Evolutionary conservation across 2,888 invertebrate species (phyloP).

Genomic region (Melanophora roralis): DNA sequence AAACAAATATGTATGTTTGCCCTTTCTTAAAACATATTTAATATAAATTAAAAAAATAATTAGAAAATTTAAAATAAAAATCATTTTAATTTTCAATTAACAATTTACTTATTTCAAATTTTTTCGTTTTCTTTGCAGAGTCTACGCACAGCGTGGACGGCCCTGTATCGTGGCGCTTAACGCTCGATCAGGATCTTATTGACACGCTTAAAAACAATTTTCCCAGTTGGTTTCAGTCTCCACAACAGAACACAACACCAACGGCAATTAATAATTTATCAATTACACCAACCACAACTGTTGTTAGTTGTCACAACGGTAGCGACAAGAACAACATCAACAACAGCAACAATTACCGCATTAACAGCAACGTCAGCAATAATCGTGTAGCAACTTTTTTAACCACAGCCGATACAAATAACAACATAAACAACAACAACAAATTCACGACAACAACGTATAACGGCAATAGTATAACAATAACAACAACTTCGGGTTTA

Average conservation of each 20-base stretch:
- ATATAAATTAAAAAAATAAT: not conserved
- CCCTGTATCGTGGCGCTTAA: conserved; percentile 92
- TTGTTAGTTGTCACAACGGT: conserved; percentile 1
- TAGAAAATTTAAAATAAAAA: no score
- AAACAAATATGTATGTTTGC: no score
- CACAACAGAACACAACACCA: conserved; percentile 5
- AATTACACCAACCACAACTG: conserved; percentile 3
- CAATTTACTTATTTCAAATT: no score
- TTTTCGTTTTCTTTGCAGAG: conserved; percentile 79
- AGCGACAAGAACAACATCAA: not conserved
- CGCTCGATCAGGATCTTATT: conserved; percentile 94
- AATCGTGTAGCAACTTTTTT: conserved; percentile 31
- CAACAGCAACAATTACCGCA: conserved; percentile 14
- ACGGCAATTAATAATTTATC: not conserved
- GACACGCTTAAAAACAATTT: conserved; percentile 94
- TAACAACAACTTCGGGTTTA: conserved; percentile 48
- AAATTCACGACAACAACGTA: conserved; percentile 65
- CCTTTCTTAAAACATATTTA: not conserved
- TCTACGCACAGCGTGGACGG: conserved; percentile 86
- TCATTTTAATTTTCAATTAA: not conserved
- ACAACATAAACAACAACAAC: no score
- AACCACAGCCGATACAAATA: conserved; percentile 62
- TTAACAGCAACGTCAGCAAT: conserved; percentile 29
- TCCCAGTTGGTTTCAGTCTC: conserved; percentile 92
- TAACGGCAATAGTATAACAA: conserved; percentile 65